These are phyloP conservation scores for Murina feae DNA, from an alignment of 2,113 vertebrate genomes.

Conservation along the genomic window DNA sequence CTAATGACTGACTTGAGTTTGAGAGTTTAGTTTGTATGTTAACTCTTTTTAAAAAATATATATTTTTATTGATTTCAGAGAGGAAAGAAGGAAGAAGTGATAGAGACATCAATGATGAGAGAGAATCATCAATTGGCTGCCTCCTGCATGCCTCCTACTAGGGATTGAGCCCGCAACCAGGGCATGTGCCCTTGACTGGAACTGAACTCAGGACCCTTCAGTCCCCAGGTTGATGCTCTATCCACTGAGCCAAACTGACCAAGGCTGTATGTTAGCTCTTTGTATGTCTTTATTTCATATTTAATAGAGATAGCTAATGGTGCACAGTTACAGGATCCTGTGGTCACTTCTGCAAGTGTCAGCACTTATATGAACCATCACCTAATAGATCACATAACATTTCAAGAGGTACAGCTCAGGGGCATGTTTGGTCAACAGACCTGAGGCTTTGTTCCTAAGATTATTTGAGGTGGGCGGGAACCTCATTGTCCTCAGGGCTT, in stretches of 20 bases:
- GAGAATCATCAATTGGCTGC: no score
- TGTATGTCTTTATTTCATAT: background rate
- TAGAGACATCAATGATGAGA: no score
- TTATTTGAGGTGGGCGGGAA: background rate
- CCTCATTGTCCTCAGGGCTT: background rate
- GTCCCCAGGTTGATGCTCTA: no score
- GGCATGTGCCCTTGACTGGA: no score
- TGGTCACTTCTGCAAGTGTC: background rate
- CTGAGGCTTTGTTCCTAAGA: background rate
- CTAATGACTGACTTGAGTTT: background rate
- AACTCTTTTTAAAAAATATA: background rate
- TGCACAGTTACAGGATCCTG: background rate
- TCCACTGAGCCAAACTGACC: no score
- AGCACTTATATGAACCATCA: background rate
- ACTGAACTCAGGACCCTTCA: no score
- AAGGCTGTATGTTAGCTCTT: background rate
- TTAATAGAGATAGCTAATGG: background rate
- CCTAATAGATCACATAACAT: background rate
- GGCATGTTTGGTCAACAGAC: background rate
- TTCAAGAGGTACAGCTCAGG: background rate
- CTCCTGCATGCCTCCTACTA: no score
- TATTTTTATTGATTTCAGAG: no score
- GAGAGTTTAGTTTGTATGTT: background rate
- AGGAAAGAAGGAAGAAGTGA: no score
- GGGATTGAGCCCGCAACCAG: no score